phyloP scores from a whole-genome alignment of 1,140 invertebrate genomes.

The Rhopalosiphum maidis region DNA sequence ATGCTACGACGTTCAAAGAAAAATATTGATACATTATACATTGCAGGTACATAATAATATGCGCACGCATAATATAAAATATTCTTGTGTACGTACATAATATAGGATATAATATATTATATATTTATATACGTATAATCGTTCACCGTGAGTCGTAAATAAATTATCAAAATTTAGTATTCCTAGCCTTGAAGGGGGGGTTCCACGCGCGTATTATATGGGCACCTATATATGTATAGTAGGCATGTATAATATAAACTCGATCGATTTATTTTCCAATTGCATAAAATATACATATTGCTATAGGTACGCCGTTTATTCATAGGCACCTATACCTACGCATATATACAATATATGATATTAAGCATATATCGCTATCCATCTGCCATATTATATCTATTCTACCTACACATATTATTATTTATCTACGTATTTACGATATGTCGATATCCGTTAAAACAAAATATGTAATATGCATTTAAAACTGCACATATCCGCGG shows the following conservation, averaged over 20 bases:
- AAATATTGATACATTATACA: slow-evolving; percentile 23
- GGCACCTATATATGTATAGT: neutral
- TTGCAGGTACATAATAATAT: slow-evolving; percentile 4
- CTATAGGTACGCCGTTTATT: neutral
- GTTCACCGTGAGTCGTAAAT: slow-evolving; percentile 28
- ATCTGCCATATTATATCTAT: neutral
- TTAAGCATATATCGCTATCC: neutral
- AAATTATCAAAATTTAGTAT: slow-evolving; percentile 29
- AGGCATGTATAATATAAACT: neutral
- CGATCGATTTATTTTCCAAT: slow-evolving; percentile 27
- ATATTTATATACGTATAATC: slow-evolving; percentile 19
- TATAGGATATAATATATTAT: neutral
- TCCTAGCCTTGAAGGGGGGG: neutral
- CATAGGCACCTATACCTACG: neutral
- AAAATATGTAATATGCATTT: neutral
- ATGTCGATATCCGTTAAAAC: neutral
- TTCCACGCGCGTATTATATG: neutral
- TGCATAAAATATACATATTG: neutral
- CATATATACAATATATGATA: neutral
- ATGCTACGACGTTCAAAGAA: slow-evolving; percentile 28
- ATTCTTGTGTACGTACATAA: neutral
- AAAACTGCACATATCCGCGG: neutral
- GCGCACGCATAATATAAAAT: neutral
- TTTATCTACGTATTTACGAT: neutral
- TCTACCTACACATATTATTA: neutral